Conservation (phyloP, 2,797 vertebrate genomes). For the Mionectes olivaceus region DNA sequence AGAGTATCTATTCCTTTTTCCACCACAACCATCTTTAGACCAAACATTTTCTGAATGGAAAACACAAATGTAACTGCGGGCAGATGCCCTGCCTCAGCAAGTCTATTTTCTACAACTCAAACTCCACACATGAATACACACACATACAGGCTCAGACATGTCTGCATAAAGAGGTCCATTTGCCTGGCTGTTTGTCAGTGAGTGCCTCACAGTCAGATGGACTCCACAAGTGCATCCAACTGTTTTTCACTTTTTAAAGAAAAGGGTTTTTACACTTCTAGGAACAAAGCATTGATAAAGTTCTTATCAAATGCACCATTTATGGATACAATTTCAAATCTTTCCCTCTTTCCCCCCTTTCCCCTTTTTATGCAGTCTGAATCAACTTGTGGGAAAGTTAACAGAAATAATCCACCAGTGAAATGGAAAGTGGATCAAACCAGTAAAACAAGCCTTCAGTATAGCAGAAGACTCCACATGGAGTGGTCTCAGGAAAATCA, state of each 20-base stretch:
- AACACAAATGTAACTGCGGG: neutral
- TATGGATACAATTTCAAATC: neutral
- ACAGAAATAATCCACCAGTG: neutral
- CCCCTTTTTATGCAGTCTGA: neutral
- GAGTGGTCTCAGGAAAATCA: neutral
- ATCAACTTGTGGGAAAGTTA: neutral
- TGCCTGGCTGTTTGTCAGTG: neutral
- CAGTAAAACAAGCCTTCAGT: neutral
- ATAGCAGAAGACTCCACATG: neutral
- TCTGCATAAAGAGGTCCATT: neutral
- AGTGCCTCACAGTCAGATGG: neutral
- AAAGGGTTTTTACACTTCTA: neutral
- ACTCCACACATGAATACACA: neutral
- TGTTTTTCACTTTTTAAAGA: neutral
- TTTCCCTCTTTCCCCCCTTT: too few species aligned
- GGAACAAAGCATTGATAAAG: neutral
- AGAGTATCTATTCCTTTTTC: neutral
- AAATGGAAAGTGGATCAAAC: constrained; percentile 15
- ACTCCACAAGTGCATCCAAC: neutral
- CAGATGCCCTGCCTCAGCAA: neutral
- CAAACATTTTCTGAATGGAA: neutral
- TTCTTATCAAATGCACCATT: neutral
- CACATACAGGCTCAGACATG: neutral
- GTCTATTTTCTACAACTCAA: neutral
- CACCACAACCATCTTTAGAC: neutral